Percentiles rank a stretch among this genome's conserved stretches.
phyloP scores from a whole-genome alignment of 2,113 vertebrate species.

The Pardalotus punctatus region DNA sequence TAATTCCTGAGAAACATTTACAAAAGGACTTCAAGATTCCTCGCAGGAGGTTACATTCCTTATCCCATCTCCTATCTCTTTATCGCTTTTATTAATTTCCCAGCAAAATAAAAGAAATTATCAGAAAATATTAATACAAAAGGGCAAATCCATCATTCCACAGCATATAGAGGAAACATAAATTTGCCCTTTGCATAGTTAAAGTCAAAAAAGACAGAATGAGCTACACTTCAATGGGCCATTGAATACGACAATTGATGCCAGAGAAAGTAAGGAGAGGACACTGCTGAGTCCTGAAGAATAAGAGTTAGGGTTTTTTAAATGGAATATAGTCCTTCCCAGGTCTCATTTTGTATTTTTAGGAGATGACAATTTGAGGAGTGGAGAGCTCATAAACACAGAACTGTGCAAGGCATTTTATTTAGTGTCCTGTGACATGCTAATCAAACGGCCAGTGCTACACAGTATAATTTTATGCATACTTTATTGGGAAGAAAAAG shows the following conservation, averaged over 20 bases:
- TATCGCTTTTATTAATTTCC: background rate
- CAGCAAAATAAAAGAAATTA: background rate
- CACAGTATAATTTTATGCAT: background rate
- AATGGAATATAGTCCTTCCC: background rate
- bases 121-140: background rate
- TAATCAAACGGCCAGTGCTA: background rate
- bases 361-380: background rate
- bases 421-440: background rate
- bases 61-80: background rate
- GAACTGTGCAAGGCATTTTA: background rate
- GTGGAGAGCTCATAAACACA: background rate
- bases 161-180: background rate
- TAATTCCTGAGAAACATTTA: rapidly evolving
- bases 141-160: background rate
- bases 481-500: background rate
- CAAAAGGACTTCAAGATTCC: background rate
- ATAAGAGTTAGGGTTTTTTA: background rate
- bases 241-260: background rate
- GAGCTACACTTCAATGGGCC: background rate
- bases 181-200: background rate
- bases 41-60: background rate
- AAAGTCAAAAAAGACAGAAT: background rate
- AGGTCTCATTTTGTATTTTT: background rate
- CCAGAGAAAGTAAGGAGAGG: background rate
- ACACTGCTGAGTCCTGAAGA: background rate